Evolutionary conservation across 2,113 vertebrate species (phyloP), one percentile per base, ranked within the genome.

Genomic region (Prietella phreatophila): DNA sequence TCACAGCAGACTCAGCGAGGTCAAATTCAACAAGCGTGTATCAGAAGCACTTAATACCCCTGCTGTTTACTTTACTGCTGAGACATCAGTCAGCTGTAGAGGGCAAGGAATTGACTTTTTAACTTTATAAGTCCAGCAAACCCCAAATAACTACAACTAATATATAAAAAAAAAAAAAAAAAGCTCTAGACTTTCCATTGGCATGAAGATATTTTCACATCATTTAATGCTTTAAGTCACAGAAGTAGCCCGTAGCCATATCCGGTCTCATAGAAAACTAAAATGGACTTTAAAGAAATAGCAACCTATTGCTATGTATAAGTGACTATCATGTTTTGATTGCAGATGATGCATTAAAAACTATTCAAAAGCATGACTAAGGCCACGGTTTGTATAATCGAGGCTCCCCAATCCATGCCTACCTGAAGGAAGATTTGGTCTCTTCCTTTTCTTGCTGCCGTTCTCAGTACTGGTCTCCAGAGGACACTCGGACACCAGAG

Each of bases 401-500:
- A 19, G 15, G 27, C 63, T 71, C 22, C 17, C 5, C 42, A 84
- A 25, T 22, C 10, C 3, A 88, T 86, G 61, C 55, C 92, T 95
- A 99, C 98, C 97, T 95, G 96, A 88, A 92, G 95, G 94, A 88
- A 96, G 36, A 76, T 89, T 94, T 92, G 95, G 90, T 93, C 97
- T 94, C 93, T 95, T 97, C 92, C 96, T 96, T 94, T 96, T 98
- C 94, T 97, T 97, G 93, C 93, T 97, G 93, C 93, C 95, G 22
- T 91, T 94, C 36, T 98, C 96, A 0, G 94, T 92, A 71, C 95
- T 94, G 96, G 96, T 95, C 92, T 97, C 95, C 42, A 95, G 90
- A 0, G 95, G 93, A 91, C 95, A 95, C 88, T 97, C 96, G 0
- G 92, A 91, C 87, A 93, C 93, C 92, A 90, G 93, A 0, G 93